Base-by-base conservation (phyloP, 2,797 vertebrate genomes). In the Malacoctenus gilli region DNA sequence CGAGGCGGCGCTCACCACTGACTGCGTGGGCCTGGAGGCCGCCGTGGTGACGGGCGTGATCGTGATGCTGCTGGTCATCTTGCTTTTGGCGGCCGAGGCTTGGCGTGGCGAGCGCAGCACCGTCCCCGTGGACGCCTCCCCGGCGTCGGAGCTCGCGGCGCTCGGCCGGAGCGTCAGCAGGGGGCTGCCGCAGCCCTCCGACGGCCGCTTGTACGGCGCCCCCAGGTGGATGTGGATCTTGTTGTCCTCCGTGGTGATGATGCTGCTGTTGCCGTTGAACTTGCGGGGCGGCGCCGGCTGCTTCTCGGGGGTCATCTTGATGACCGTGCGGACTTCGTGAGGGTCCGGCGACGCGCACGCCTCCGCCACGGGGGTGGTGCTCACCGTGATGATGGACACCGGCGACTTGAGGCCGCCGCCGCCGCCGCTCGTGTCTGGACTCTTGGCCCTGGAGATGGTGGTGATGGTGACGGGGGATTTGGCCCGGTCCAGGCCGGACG, bases 201-300 rank as follows among this genome's bases (percentile, higher is more conserved):
- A 72, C 0, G 92, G 86, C 38, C 92, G 91, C 70, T 95, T 96
- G n/a, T 92, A 93, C 79, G 93, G 94, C 5, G 94, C 83, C 0
- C 95, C 96, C 72, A 99, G 51, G 68, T 97, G 97, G 78, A 99
- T 99, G 84, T 97, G 97, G 75, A 99, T 99, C 86, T 96, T 98
- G 75, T 98, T 98, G 88, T 99, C 96, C 53, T 98, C 97, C 0
- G 95, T 97, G 0, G 95, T 98, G 60, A 97, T 93, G 39, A 98
- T 96, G 73, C 91, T 96, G 63, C 92, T 86, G 0, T 94, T 95
- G 56, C 94, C 50, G 10, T 91, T 94, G 88, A 92, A 97, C 35
- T 94, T 96, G 48, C 92, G 87, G 49, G 89, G 57, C 0, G 93
- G 85, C 2, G 89, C 64, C 0, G 92, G 86, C 60, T 92, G 93